Evolutionary conservation across 64 coral and sea anemone genomes (phyloP).

Genomic region (Trachythela sp.): DNA sequence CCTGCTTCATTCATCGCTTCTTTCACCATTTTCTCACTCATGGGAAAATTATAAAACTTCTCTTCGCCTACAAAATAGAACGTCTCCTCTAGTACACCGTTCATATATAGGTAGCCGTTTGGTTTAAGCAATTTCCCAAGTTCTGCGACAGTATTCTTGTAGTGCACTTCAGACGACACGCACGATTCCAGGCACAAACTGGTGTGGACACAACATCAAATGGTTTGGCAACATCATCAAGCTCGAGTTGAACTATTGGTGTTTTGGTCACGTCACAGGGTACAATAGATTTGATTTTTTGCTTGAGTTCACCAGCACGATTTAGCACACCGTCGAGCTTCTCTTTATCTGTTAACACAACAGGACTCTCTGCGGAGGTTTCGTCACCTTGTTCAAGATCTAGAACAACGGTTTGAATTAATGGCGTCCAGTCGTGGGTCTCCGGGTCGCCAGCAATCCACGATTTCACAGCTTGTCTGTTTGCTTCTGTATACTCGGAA

Average conservation of each 20-base stretch:
- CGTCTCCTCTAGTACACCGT: background rate
- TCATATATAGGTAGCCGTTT: background rate
- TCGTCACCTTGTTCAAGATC: background rate
- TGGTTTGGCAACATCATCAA: background rate
- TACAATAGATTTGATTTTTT: background rate
- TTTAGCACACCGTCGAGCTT: background rate
- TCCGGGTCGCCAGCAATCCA: background rate
- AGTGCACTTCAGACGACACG: background rate
- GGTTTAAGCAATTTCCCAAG: background rate
- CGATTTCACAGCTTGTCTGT: constrained; percentile 3
- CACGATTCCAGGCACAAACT: constrained; percentile 5
- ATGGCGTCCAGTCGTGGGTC: background rate
- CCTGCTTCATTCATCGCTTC: background rate
- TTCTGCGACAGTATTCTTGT: background rate
- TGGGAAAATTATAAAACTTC: background rate
- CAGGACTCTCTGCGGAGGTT: background rate
- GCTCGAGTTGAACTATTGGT: background rate
- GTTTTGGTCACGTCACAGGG: background rate
- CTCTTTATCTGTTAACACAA: background rate
- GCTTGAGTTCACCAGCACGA: background rate
- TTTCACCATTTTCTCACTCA: background rate
- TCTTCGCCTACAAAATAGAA: background rate
- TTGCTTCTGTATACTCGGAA: background rate
- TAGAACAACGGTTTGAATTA: background rate
- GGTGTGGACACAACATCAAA: background rate